Evolutionary conservation across 2,113 vertebrate genomes (phyloP).

Genomic region (Pygoscelis antarcticus): DNA sequence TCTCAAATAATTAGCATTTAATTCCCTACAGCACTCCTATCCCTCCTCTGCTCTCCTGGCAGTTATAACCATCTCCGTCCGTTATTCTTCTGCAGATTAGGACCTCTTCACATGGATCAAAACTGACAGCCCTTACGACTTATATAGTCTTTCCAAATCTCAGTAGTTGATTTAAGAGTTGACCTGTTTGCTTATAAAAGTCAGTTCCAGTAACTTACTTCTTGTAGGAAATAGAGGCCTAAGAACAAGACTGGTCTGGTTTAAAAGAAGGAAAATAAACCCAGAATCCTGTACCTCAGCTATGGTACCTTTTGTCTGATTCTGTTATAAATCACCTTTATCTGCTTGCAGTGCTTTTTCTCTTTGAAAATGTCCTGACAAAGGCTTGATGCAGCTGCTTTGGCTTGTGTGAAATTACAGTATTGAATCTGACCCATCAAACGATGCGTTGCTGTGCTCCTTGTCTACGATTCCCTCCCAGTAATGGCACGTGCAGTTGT

Average conservation of each 20-base stretch:
- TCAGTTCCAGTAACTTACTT: not conserved
- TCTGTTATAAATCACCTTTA: not conserved
- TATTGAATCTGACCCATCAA: not conserved
- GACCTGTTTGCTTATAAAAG: not conserved
- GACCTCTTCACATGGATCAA: not conserved
- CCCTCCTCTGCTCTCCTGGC: not conserved
- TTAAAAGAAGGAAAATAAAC: not conserved
- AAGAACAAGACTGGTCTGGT: not conserved
- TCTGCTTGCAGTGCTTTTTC: not conserved
- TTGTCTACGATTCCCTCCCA: not conserved
- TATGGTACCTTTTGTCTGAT: not conserved
- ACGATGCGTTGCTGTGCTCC: not conserved
- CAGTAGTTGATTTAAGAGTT: not conserved
- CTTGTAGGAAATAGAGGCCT: not conserved
- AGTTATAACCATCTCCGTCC: not conserved
- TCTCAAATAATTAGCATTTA: not conserved
- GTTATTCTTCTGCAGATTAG: not conserved
- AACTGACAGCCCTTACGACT: not conserved
- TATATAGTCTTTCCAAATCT: not conserved
- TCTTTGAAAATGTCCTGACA: not conserved
- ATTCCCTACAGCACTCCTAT: not conserved
- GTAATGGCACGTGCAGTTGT: not conserved
- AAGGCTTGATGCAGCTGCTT: not conserved
- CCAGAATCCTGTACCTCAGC: not conserved
- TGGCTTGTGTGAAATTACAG: not conserved